A percentile compares a stretch with the other conserved stretches of the same genome.
phyloP scores from a whole-genome alignment of 2,888 invertebrate species.

The Drosophila bunnanda region DNA sequence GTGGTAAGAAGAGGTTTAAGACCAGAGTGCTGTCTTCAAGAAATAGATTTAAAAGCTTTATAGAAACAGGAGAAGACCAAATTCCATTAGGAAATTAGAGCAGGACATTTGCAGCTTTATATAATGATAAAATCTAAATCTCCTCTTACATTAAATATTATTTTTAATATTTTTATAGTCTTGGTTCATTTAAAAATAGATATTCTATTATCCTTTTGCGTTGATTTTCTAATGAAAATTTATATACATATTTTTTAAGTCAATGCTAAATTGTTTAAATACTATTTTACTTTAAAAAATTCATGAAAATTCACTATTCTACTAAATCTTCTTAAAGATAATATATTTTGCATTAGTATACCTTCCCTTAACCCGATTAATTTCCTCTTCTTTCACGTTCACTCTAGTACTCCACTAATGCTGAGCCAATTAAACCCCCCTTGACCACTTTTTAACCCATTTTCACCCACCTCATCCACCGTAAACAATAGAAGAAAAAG shows the following conservation, averaged over 20 bases:
- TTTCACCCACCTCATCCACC: background rate
- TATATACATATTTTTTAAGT: too few relatives aligned
- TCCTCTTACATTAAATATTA: too few relatives aligned
- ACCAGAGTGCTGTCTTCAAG: background rate
- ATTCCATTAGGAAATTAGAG: too few relatives aligned
- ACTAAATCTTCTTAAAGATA: background rate
- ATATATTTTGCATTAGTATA: background rate
- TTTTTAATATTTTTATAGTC: too few relatives aligned
- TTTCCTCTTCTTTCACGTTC: background rate
- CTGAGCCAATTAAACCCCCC: conserved; percentile 14
- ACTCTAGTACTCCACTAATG: background rate
- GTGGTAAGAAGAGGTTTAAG: background rate
- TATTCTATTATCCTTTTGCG: too few relatives aligned
- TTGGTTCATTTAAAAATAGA: background rate
- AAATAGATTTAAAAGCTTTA: conserved; percentile 3
- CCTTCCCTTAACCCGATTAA: too few relatives aligned
- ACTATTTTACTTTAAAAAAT: background rate
- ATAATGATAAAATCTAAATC: background rate
- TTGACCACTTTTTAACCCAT: background rate
- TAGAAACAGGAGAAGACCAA: background rate
- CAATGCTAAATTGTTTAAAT: too few relatives aligned
- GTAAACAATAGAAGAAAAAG: conserved; percentile 2
- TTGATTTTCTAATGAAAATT: too few relatives aligned
- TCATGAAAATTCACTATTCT: background rate
- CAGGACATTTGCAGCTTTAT: too few relatives aligned